A percentile compares a stretch with the other conserved stretches of the same genome.
Conservation (phyloP, 2,888 invertebrate genomes). For the Diloba caeruleocephala region DNA sequence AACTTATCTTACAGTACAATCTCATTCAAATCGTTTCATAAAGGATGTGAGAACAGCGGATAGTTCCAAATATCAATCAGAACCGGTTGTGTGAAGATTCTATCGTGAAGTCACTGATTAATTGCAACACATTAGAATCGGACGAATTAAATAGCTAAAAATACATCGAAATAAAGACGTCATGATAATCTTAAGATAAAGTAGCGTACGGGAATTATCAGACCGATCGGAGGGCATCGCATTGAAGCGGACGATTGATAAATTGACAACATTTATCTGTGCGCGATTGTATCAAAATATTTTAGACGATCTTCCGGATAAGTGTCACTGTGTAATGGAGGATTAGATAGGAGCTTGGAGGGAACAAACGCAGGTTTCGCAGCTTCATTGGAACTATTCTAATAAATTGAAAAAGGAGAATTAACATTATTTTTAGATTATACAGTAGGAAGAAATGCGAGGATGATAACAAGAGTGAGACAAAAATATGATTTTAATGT, state of each 20-base stretch:
- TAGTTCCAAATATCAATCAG: conserved; percentile 34
- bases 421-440: too few species aligned
- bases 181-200: conserved; percentile 84
- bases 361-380: conserved; percentile 58
- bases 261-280: conserved; percentile 85
- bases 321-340: conserved; percentile 81
- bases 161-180: conserved; percentile 80
- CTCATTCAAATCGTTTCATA: conserved; percentile 28
- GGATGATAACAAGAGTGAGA: conserved; percentile 2
- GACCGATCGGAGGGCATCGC: conserved; percentile 69
- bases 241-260: conserved; percentile 74
- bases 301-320: conserved; percentile 81
- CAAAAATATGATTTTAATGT: too few species aligned
- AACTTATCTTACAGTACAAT: conserved; percentile 36
- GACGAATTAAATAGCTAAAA: conserved; percentile 68
- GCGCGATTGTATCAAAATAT: conserved; percentile 87
- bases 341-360: conserved; percentile 64
- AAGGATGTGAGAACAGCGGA: conserved; percentile 57
- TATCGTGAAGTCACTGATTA: conserved; percentile 57
- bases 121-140: conserved; percentile 71
- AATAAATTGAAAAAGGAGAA: conserved; percentile 35
- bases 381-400: conserved; percentile 44
- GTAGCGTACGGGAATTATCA: conserved; percentile 76
- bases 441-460: conserved; percentile 5
- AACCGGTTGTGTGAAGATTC: conserved; percentile 54